phyloP scores from a whole-genome alignment of 2,888 invertebrate species.

The Mythimna pallens region DNA sequence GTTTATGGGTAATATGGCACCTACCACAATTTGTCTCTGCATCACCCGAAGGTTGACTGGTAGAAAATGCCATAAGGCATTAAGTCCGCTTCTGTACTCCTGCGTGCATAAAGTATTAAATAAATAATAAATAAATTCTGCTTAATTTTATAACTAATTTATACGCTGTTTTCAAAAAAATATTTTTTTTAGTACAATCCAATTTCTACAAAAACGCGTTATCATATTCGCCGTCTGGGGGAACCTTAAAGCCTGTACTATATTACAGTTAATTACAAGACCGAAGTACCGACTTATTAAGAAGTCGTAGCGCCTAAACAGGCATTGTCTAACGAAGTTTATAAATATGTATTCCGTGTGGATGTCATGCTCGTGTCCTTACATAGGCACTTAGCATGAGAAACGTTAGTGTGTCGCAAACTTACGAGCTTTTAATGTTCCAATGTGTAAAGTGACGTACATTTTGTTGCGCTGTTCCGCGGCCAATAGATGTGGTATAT shows the following conservation, averaged over 20 bases:
- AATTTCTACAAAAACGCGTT: background rate
- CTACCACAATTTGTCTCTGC: too few relatives aligned
- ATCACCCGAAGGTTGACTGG: too few relatives aligned
- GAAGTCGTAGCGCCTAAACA: slow-evolving; percentile 50
- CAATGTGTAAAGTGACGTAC: slow-evolving; percentile 60
- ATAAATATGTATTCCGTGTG: slow-evolving; percentile 57
- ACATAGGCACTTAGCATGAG: slow-evolving; percentile 62
- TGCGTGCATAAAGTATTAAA: too few relatives aligned
- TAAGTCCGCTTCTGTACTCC: too few relatives aligned
- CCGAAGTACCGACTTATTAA: slow-evolving; percentile 19
- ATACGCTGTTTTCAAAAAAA: too few relatives aligned
- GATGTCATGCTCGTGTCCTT: slow-evolving; percentile 58
- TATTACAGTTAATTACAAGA: slow-evolving; percentile 52
- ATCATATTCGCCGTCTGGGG: background rate
- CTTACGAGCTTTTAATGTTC: slow-evolving; percentile 64
- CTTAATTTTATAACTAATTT: too few relatives aligned
- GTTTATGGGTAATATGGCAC: too few relatives aligned
- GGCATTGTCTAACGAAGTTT: slow-evolving; percentile 50
- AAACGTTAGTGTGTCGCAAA: slow-evolving; percentile 61
- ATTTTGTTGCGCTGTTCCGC: slow-evolving; percentile 52
- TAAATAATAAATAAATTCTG: too few relatives aligned
- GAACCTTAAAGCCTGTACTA: slow-evolving; percentile 22
- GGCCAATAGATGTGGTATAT: slow-evolving; percentile 34
- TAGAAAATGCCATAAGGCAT: too few relatives aligned
- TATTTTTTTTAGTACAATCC: too few relatives aligned